phyloP scores from a whole-genome alignment of 2,797 vertebrate species.

The Galago senegalensis region DNA sequence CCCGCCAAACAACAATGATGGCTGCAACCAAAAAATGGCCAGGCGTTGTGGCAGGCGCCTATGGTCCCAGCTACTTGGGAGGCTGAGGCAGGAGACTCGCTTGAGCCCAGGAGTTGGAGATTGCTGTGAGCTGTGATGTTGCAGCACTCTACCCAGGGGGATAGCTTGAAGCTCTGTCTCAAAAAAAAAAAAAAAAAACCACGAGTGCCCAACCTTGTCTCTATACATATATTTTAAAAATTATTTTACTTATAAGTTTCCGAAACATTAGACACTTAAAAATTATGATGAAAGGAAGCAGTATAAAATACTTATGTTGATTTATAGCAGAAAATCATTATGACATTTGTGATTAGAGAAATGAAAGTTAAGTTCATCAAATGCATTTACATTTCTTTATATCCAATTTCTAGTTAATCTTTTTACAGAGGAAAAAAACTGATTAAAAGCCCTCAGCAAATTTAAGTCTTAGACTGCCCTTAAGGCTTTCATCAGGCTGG shows the following conservation, averaged over 20 bases:
- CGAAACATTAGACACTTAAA: not conserved
- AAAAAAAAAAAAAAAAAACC: not conserved
- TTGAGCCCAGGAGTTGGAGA: no score
- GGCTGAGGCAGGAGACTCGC: no score
- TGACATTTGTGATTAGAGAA: constrained; percentile 36
- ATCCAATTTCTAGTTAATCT: constrained; percentile 54
- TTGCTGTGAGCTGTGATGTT: no score
- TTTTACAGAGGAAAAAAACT: constrained; percentile 5
- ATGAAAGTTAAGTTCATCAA: constrained; percentile 38
- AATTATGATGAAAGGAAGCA: not conserved
- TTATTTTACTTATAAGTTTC: not conserved
- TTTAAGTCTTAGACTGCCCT: not conserved
- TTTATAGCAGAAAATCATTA: constrained; percentile 45
- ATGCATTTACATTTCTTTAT: constrained; percentile 36
- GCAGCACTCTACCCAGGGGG: no score
- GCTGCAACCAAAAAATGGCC: no score
- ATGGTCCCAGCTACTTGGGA: no score
- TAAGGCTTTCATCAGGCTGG: not conserved
- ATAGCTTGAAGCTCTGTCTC: no score
- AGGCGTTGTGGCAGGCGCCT: no score
- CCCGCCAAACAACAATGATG: no score
- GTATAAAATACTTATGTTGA: not conserved
- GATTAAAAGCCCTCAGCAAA: constrained; percentile 12
- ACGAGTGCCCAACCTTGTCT: constrained; percentile 10
- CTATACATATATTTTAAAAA: constrained; percentile 24